Conservation (phyloP, 2,797 vertebrate genomes). For the Hippocampus kuda region DNA sequence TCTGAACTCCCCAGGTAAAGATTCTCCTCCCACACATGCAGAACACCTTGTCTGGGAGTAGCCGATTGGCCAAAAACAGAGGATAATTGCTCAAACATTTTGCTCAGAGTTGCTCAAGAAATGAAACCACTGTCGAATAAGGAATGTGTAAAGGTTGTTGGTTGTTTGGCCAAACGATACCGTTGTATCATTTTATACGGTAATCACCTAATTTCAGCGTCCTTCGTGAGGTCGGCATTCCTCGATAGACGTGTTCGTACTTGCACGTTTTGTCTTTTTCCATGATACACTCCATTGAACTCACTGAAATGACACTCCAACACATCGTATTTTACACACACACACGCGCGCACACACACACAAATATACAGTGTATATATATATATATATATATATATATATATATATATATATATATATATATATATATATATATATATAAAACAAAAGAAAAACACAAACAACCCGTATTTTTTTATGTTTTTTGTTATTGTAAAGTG, state of each 20-base stretch:
- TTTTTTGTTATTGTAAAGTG: no score
- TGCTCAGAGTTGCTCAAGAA: neutral
- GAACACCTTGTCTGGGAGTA: neutral
- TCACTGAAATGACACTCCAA: neutral
- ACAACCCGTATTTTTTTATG: no score
- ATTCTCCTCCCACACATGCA: conserved; percentile 1
- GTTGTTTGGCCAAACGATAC: neutral
- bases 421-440: no score
- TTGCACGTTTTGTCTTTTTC: neutral
- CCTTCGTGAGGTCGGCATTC: neutral
- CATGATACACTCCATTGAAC: neutral
- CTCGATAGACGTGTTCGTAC: neutral
- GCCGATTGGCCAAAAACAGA: neutral
- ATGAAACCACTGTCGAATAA: neutral
- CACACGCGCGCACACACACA: no score
- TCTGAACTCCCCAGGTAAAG: neutral
- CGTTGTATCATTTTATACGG: neutral
- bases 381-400: no score
- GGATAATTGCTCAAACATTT: neutral
- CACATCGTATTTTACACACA: no score
- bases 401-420: no score
- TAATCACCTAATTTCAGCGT: neutral
- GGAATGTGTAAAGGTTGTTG: no score
- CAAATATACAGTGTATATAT: no score
- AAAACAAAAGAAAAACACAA: no score